A percentile compares a stretch with the other conserved stretches of the same genome.
Conservation (phyloP, 64 coral and sea anemone species). For the Montipora cactus region DNA sequence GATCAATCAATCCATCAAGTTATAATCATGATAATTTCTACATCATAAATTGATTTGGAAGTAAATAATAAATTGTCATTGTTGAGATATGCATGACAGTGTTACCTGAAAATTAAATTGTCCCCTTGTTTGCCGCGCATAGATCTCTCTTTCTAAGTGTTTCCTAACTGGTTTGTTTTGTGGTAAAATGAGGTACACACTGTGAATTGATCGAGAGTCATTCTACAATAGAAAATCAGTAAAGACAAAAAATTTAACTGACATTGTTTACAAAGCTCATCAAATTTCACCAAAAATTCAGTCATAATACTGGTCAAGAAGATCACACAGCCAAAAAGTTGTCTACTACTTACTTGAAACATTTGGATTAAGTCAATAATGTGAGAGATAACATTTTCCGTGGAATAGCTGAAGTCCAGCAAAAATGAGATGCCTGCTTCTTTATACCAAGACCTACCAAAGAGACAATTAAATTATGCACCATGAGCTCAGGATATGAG, state of each 20-base stretch:
- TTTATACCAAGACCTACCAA: conserved; percentile 76
- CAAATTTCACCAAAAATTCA: not conserved
- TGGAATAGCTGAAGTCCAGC: conserved; percentile 73
- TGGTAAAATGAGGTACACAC: conserved; percentile 78
- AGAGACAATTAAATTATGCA: not conserved
- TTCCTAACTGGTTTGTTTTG: conserved; percentile 79
- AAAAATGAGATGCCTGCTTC: conserved; percentile 72
- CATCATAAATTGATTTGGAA: too few species aligned
- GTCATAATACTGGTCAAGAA: not conserved
- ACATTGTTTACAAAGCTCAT: not conserved
- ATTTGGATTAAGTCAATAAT: conserved; percentile 63
- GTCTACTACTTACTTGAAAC: conserved; percentile 64
- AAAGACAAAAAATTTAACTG: not conserved
- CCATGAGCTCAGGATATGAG: too few species aligned
- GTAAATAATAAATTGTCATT: too few species aligned
- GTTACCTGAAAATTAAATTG: conserved; percentile 72
- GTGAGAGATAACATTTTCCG: conserved; percentile 43
- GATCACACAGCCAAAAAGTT: not conserved
- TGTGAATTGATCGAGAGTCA: conserved; percentile 19
- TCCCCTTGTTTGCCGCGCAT: conserved; percentile 58
- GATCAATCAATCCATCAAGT: too few species aligned
- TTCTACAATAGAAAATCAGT: not conserved
- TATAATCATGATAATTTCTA: too few species aligned
- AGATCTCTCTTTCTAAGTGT: conserved; percentile 74
- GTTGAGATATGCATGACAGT: too few species aligned